Base-by-base conservation (phyloP, 35 echinoderm and acorn worm genomes). In the Patiria miniata region DNA sequence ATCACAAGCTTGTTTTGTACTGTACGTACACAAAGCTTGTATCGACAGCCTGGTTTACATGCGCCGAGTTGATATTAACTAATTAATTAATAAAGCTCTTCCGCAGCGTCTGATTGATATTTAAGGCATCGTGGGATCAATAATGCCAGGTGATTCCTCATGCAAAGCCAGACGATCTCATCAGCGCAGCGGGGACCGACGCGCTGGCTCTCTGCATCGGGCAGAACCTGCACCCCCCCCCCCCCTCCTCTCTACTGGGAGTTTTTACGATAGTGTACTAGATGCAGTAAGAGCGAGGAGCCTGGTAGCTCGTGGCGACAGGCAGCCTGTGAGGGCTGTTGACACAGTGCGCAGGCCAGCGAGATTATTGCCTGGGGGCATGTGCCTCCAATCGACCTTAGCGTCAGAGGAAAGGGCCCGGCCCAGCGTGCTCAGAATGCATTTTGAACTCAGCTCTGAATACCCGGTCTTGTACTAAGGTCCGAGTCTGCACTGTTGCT, bases 141-240 rank as follows among this genome's bases (percentile, higher is more conserved):
- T 73, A 73, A 73, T 73, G 26, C 65, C 65, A 73, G 65, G 65
- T 73, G 65, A 73, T 73, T 73, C 65, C 65, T 32, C 65, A 73
- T 73, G 65, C 65, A 73, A 32, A 34, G 65, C 65, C 65, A 73
- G 26, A 73, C 23, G 10, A 73, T 47, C 42, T 47, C 42, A 47
- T 47, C 65, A 73, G 65, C 21, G 65, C 57, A 10, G 26, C 2
- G 65, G 0, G 1, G n/a, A 18, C 34, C 30, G 1, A 23, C 26
- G 29, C 4, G 42, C 42, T 12, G 12, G 42, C 4, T 47, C 42
- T 47, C 42, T 47, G 42, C 42, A 47, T 47, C 42, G 12, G 42
- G 42, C 42, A 47, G 42, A 4, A 47, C 12, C 4, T 12, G 12
- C 42, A 47, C 12, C 42, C 42, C 42, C 42, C 42, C 42, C 12